A percentile compares a stretch with the other conserved stretches of the same genome.
Conservation (phyloP, 2,888 invertebrate genomes). For the Xiphydria camelus region DNA sequence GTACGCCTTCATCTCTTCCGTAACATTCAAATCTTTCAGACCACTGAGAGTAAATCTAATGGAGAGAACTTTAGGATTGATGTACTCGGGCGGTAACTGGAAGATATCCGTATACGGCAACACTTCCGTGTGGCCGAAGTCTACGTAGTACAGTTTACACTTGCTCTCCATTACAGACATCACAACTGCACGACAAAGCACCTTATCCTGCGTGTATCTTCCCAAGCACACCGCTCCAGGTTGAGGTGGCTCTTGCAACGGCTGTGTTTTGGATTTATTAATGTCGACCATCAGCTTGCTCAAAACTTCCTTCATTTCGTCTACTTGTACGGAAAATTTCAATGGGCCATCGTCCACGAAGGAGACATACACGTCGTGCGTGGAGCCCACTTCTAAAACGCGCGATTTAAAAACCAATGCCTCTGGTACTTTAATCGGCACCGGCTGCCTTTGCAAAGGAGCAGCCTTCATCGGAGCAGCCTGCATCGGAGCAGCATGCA, state of each 20-base stretch:
- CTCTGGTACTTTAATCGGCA: constrained; percentile 4
- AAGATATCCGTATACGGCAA: constrained; percentile 73
- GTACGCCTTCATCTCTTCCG: constrained; percentile 68
- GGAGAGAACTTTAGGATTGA: constrained; percentile 74
- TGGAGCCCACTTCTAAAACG: constrained; percentile 60
- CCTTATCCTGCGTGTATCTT: constrained; percentile 69
- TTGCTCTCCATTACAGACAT: constrained; percentile 72
- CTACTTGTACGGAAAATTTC: constrained; percentile 75
- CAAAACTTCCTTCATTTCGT: constrained; percentile 64
- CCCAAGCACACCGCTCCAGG: constrained; percentile 80
- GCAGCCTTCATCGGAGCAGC: constrained; percentile 1
- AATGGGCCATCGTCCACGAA: constrained; percentile 80
- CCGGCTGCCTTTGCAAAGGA: neutral
- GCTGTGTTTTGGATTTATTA: constrained; percentile 64
- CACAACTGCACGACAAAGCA: constrained; percentile 76
- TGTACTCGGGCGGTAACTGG: constrained; percentile 74
- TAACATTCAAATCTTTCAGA: constrained; percentile 62
- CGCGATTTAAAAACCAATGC: constrained; percentile 49
- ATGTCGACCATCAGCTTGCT: constrained; percentile 74
- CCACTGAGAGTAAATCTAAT: constrained; percentile 75
- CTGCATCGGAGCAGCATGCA: constrained; percentile 21
- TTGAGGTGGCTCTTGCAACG: constrained; percentile 69
- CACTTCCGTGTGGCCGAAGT: constrained; percentile 78
- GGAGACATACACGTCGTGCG: constrained; percentile 73
- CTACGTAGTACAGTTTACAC: constrained; percentile 79